Percentiles rank a stretch among this genome's conserved stretches.
phyloP scores from a whole-genome alignment of 23 tunicate genomes.

The Phallusia fumigata region DNA sequence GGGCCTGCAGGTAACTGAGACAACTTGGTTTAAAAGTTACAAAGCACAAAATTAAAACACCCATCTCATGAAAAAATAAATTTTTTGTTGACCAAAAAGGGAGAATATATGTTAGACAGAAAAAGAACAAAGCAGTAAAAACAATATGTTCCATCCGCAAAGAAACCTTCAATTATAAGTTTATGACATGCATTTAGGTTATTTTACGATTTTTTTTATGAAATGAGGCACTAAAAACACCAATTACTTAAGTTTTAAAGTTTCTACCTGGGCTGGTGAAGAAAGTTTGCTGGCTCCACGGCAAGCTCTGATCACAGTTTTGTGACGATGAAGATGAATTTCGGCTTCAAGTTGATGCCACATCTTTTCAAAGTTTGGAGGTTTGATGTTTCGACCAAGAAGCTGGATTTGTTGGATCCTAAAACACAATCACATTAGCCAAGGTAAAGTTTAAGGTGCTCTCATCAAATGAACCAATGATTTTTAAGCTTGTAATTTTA shows the following conservation, averaged over 20 bases:
- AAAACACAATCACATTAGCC: slow-evolving; percentile 3
- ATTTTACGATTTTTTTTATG: neutral
- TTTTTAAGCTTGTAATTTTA: too few species aligned
- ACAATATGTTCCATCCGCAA: too few species aligned
- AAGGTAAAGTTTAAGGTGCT: too few species aligned
- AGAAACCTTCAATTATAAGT: too few species aligned
- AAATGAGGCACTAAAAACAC: neutral
- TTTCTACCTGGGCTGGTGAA: neutral
- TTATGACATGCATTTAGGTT: neutral
- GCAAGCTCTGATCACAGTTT: slow-evolving; percentile 93
- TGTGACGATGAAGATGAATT: slow-evolving; percentile 95
- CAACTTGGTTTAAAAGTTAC: too few species aligned
- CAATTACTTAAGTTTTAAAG: neutral
- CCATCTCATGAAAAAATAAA: too few species aligned
- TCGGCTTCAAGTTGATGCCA: slow-evolving; percentile 98
- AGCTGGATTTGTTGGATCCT: slow-evolving; percentile 97
- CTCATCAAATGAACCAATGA: too few species aligned
- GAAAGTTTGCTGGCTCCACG: slow-evolving; percentile 46
- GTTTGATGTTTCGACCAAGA: slow-evolving; percentile 81
- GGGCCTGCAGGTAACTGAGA: too few species aligned
- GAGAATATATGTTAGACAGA: too few species aligned
- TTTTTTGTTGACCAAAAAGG: too few species aligned
- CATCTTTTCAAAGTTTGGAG: slow-evolving; percentile 88
- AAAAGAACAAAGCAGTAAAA: too few species aligned
- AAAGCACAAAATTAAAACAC: too few species aligned